These are phyloP conservation scores for Camponotus floridanus DNA, from an alignment of 1,140 invertebrate genomes.

Conservation along the genomic window DNA sequence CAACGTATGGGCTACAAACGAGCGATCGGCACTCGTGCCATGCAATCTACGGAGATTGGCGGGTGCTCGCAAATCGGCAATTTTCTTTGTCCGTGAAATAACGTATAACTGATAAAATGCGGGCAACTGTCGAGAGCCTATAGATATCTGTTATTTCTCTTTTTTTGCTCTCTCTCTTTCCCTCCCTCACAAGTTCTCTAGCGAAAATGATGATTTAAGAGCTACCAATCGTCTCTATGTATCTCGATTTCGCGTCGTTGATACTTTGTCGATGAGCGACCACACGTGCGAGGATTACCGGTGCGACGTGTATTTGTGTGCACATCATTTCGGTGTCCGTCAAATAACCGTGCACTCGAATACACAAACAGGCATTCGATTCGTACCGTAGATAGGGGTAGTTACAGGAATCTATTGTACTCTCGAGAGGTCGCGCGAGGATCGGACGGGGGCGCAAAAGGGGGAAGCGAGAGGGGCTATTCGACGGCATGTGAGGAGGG, in stretches of 20 bases:
- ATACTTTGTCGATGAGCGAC: neutral
- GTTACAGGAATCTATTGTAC: conserved; percentile 82
- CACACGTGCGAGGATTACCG: conserved; percentile 16
- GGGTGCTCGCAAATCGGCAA: neutral
- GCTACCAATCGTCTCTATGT: neutral
- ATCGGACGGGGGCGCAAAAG: conserved; percentile 47
- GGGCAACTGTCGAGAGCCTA: neutral
- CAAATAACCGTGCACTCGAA: conserved; percentile 81
- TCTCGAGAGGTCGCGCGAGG: conserved; percentile 76
- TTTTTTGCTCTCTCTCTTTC: neutral
- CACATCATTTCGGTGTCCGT: conserved; percentile 72
- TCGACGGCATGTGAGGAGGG: conserved; percentile 51
- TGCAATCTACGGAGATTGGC: conserved; percentile 16
- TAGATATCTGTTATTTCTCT: neutral
- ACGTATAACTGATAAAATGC: neutral
- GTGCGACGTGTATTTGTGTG: conserved; percentile 20
- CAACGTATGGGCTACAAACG: neutral
- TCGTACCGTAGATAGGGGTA: conserved; percentile 77
- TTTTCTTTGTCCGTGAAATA: conserved; percentile 2
- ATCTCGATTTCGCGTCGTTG: neutral
- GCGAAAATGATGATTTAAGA: conserved; percentile 51
- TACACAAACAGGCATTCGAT: conserved; percentile 80
- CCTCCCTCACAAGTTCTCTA: conserved; percentile 35
- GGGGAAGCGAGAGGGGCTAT: conserved; percentile 52
- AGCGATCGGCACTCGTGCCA: neutral